phyloP scores from a whole-genome alignment of 1,140 invertebrate genomes.

The Belonocnema kinseyi region DNA sequence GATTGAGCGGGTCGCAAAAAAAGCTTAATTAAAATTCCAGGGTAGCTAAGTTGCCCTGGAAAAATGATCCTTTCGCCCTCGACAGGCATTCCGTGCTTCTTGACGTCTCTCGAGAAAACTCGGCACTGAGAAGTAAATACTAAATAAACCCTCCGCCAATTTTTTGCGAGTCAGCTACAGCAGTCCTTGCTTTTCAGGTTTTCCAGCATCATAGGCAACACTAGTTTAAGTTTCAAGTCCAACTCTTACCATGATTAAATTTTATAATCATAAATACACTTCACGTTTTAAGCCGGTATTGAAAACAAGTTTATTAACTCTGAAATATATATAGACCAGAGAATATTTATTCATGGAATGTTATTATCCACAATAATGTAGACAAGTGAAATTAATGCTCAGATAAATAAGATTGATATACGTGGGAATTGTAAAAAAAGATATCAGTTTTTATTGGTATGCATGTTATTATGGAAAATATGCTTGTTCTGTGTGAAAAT shows the following conservation, averaged over 20 bases:
- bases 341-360: background rate
- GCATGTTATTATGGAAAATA: too few species aligned
- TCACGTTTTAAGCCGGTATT: slow-evolving; percentile 20
- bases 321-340: background rate
- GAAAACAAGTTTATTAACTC: slow-evolving; percentile 13
- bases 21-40: slow-evolving; percentile 66
- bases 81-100: background rate
- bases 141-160: slow-evolving; percentile 3
- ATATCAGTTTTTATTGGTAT: too few species aligned
- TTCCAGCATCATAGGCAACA: slow-evolving; percentile 35
- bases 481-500: too few species aligned
- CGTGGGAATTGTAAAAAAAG: background rate
- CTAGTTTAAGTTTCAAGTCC: slow-evolving; percentile 37
- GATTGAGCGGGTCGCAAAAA: slow-evolving; percentile 44
- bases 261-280: background rate
- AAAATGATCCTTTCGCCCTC: slow-evolving; percentile 38
- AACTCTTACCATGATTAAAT: background rate
- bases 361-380: background rate
- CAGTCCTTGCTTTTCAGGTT: slow-evolving; percentile 7
- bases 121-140: slow-evolving; percentile 45
- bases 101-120: slow-evolving; percentile 48
- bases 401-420: slow-evolving; percentile 11
- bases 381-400: background rate
- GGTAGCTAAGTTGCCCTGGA: slow-evolving; percentile 45
- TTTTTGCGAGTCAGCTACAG: background rate